phyloP scores from a whole-genome alignment of 92 coral and sea anemone genomes.

The Muricea muricata region DNA sequence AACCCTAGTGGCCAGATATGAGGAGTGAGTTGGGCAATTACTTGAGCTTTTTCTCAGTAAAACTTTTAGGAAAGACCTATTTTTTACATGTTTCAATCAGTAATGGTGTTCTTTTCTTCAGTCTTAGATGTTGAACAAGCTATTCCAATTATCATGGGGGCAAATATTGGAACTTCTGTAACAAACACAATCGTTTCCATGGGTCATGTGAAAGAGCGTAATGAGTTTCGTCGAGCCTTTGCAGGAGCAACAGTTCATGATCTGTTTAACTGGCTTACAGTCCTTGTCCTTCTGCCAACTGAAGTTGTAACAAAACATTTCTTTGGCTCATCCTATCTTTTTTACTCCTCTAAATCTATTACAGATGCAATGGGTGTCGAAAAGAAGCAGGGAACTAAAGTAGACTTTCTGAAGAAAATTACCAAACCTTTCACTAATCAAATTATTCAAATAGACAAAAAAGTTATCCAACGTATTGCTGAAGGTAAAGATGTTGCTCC shows the following conservation, averaged over 20 bases:
- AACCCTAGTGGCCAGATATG: too few relatives aligned
- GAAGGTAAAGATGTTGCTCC: slow-evolving; percentile 66
- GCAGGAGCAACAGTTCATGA: slow-evolving; percentile 99
- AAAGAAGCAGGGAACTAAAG: slow-evolving; percentile 64
- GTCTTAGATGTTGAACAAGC: slow-evolving; percentile 90
- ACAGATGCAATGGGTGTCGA: slow-evolving; percentile 62
- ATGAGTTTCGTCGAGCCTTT: slow-evolving; percentile 98
- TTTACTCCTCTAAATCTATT: slow-evolving; percentile 62
- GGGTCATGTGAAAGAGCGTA: slow-evolving; percentile 89
- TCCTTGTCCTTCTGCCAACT: slow-evolving; percentile 80
- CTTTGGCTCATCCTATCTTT: slow-evolving; percentile 54
- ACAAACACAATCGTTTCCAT: slow-evolving; percentile 95
- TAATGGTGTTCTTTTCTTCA: slow-evolving; percentile 33
- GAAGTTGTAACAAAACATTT: slow-evolving; percentile 73
- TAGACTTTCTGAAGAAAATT: slow-evolving; percentile 74
- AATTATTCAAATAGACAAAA: slow-evolving; percentile 85
- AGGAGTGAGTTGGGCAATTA: too few relatives aligned
- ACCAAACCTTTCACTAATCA: slow-evolving; percentile 91
- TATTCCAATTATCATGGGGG: slow-evolving; percentile 96
- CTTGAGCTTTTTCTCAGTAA: too few relatives aligned
- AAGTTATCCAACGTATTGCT: slow-evolving; percentile 80
- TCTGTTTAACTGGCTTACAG: slow-evolving; percentile 95
- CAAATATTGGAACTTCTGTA: slow-evolving; percentile 97
- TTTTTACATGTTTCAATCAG: neutral
- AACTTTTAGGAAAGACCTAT: too few relatives aligned